A percentile compares a stretch with the other conserved stretches of the same genome.
phyloP scores from a whole-genome alignment of 1,140 invertebrate species.

The Drosophila orosa region DNA sequence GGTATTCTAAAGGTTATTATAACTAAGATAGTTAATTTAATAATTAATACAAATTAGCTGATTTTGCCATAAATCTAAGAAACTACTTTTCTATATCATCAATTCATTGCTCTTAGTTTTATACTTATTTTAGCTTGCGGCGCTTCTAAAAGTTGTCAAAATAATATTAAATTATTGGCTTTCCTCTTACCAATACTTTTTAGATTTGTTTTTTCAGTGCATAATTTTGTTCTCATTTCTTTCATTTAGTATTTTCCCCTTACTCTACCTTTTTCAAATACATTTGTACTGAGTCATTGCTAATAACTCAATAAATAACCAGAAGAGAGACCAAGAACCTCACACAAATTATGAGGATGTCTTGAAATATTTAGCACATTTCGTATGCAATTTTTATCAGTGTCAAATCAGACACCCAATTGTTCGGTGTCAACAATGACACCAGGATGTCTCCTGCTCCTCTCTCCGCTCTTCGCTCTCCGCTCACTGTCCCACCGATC shows the following conservation, averaged over 20 bases:
- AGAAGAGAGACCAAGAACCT: background rate
- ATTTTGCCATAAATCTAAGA: no score
- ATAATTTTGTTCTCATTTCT: background rate
- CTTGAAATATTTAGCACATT: background rate
- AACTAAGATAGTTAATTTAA: no score
- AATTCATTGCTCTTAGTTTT: no score
- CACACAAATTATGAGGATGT: background rate
- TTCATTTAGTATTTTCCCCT: background rate
- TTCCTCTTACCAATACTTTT: no score
- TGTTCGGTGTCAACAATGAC: conserved; percentile 17
- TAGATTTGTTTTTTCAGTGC: background rate
- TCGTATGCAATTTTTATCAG: background rate
- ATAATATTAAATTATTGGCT: no score
- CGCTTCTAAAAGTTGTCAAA: no score
- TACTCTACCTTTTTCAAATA: background rate
- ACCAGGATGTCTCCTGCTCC: conserved; percentile 1
- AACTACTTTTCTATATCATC: no score
- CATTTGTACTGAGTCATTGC: background rate
- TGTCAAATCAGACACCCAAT: conserved; percentile 5
- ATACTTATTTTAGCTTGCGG: no score
- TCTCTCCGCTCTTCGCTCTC: background rate
- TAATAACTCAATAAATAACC: conserved; percentile 1
- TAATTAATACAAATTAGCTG: no score
- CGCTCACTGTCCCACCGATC: background rate
- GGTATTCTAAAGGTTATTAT: no score